Conservation (phyloP, 2,797 vertebrate genomes). For the Clarias laeviceps region DNA sequence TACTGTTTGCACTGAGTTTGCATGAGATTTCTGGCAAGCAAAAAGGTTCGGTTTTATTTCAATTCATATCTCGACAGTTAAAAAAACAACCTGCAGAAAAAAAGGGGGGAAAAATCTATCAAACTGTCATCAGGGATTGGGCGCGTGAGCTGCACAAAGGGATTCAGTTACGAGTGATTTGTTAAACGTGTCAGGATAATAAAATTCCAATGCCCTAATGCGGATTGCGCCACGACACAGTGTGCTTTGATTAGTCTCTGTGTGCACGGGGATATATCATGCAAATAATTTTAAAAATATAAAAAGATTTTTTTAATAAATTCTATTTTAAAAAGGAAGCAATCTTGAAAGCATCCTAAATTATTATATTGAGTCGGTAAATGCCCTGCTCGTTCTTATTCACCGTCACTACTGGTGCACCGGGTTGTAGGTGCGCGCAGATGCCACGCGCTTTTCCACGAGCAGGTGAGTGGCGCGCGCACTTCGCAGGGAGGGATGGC, state of each 20-base stretch:
- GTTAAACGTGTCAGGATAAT: conserved; percentile 30
- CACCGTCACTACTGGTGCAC: neutral
- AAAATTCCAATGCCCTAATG: conserved; percentile 16
- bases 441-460: neutral
- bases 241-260: neutral
- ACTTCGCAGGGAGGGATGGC: neutral
- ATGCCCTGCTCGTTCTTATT: neutral
- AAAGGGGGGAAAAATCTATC: conserved; percentile 17
- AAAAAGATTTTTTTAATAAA: neutral
- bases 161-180: conserved; percentile 49
- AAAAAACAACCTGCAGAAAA: conserved; percentile 26
- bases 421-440: conserved; percentile 5
- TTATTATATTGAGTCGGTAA: neutral
- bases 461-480: neutral
- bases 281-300: conserved; percentile 12
- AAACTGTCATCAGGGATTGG: conserved; percentile 46
- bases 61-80: conserved; percentile 44
- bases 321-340: neutral
- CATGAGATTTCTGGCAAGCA: conserved; percentile 27
- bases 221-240: neutral
- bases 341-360: conserved; percentile 13
- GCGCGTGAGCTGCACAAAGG: conserved; percentile 14
- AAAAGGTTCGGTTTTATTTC: conserved; percentile 35
- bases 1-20: neutral
- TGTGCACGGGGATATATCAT: conserved; percentile 10